These are phyloP conservation scores for Deilephila porcellus DNA, from an alignment of 2,888 invertebrate genomes.

Conservation along the genomic window DNA sequence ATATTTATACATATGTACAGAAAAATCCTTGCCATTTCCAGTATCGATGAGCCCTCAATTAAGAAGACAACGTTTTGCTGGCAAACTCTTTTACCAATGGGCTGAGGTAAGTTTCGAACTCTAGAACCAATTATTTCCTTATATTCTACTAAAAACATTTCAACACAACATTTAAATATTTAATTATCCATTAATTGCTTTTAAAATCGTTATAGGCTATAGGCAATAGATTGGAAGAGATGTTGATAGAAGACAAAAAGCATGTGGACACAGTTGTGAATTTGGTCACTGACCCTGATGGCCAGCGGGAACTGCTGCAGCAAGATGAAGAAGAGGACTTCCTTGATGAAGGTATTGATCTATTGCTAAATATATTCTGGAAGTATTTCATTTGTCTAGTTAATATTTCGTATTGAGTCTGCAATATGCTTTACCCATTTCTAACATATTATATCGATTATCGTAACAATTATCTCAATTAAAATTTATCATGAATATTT, in stretches of 20 bases:
- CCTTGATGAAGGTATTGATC: conserved; percentile 92
- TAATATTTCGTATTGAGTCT: no score
- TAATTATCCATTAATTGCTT: no score
- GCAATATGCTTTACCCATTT: no score
- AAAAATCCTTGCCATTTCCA: conserved; percentile 68
- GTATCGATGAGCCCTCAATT: conserved; percentile 76
- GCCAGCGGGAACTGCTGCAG: conserved; percentile 90
- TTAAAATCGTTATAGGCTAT: conserved; percentile 82
- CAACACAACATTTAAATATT: no score
- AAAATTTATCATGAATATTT: no score
- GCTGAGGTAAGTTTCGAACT: conserved; percentile 87
- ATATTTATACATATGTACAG: background rate
- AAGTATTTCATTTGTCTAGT: background rate
- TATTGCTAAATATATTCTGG: background rate
- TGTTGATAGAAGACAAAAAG: conserved; percentile 92
- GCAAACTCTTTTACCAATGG: conserved; percentile 99
- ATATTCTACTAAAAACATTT: no score
- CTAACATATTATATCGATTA: no score
- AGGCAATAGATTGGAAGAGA: conserved; percentile 95
- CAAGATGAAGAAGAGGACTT: conserved; percentile 99
- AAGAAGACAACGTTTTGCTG: conserved; percentile 89
- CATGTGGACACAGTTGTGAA: conserved; percentile 87
- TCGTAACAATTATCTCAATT: no score
- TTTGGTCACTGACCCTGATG: conserved; percentile 89
- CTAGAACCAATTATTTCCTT: background rate